A percentile compares a stretch with the other conserved stretches of the same genome.
These are phyloP conservation scores for Sicus ferrugineus DNA, from an alignment of 2,888 invertebrate genomes.

Conservation along the genomic window DNA sequence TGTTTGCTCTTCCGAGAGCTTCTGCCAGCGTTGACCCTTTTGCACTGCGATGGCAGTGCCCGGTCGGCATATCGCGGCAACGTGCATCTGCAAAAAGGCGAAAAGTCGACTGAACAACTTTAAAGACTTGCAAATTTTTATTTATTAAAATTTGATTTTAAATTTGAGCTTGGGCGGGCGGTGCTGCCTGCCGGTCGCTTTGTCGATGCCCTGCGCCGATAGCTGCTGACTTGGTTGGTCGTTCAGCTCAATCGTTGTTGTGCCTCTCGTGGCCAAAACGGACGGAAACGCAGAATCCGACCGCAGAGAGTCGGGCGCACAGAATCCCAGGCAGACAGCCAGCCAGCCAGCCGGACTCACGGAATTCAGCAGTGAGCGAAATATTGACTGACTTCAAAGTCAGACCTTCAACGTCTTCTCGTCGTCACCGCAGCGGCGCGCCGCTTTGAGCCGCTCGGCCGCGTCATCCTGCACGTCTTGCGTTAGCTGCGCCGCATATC, in stretches of 20 bases:
- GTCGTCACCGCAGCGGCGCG: neutral
- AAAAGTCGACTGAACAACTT: neutral
- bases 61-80: slow-evolving; percentile 7
- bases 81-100: slow-evolving; percentile 18
- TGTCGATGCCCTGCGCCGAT: slow-evolving; percentile 17
- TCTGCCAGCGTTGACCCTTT: slow-evolving; percentile 18
- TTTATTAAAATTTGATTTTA: slow-evolving; percentile 23
- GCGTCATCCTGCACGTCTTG: neutral
- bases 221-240: slow-evolving; percentile 1
- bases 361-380: neutral
- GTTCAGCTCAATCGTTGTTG: slow-evolving; percentile 5
- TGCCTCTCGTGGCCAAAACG: slow-evolving; percentile 34
- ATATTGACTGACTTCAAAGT: neutral
- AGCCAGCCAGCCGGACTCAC: slow-evolving; percentile 11
- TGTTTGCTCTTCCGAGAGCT: neutral
- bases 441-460: neutral
- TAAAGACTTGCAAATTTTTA: slow-evolving; percentile 11
- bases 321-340: neutral
- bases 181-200: neutral
- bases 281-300: slow-evolving; percentile 12
- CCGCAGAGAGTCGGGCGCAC: neutral
- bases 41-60: slow-evolving; percentile 16
- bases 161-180: neutral
- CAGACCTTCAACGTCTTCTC: neutral
- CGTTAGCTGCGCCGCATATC: neutral